Conservation (phyloP, 2,113 vertebrate species). For the Lagenorhynchus albirostris region DNA sequence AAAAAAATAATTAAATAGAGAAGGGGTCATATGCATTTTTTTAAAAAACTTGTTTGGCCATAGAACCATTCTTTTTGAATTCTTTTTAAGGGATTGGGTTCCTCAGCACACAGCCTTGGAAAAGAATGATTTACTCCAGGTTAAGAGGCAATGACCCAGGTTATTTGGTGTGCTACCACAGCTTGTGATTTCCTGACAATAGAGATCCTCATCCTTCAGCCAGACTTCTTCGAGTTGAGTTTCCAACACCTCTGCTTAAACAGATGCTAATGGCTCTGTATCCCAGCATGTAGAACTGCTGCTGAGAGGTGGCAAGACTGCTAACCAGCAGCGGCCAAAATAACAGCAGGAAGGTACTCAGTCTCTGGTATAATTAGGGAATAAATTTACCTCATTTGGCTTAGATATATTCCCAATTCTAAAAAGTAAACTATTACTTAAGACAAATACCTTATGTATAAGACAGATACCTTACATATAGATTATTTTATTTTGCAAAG, state of each 20-base stretch:
- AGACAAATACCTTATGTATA: neutral
- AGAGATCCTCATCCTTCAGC: neutral
- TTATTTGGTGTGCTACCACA: neutral
- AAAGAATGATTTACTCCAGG: neutral
- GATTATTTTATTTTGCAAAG: neutral
- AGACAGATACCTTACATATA: neutral
- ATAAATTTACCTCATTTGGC: slow-evolving; percentile 36
- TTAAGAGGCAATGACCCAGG: neutral
- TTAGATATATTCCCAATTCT: neutral
- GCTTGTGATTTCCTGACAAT: neutral
- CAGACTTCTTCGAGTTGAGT: neutral
- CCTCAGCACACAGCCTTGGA: neutral
- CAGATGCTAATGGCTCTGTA: slow-evolving; percentile 27
- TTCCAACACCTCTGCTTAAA: neutral
- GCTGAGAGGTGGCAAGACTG: neutral
- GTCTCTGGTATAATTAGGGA: slow-evolving; percentile 44
- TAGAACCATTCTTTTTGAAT: neutral
- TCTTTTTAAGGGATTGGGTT: neutral
- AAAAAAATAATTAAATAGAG: neutral
- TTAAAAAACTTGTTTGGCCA: neutral
- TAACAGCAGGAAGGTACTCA: neutral
- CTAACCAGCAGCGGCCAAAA: slow-evolving; percentile 13
- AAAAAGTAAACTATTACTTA: neutral
- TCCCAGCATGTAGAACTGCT: neutral
- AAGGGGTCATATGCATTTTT: neutral